Evolutionary conservation across 2,888 invertebrate species (phyloP).

Genomic region (Tiphia femorata): DNA sequence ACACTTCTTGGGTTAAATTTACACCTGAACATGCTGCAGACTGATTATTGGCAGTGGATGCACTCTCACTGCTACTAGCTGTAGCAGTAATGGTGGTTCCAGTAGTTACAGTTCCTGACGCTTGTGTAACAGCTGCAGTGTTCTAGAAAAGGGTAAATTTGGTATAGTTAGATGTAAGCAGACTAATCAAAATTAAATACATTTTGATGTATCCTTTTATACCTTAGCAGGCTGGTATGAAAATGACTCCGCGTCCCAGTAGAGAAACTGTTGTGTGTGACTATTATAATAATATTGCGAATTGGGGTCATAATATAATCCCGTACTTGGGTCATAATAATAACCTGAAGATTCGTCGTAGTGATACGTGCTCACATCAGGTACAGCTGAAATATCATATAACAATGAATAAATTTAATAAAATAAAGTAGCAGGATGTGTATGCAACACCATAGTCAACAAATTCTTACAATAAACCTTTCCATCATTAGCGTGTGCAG

Average conservation of each 20-base stretch:
- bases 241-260: constrained; percentile 85
- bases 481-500: constrained; percentile 72
- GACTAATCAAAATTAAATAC: background rate
- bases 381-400: constrained; percentile 78
- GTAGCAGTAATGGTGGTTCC: constrained; percentile 56
- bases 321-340: constrained; percentile 93
- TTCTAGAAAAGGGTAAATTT: constrained; percentile 21
- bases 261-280: constrained; percentile 90
- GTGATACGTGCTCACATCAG: constrained; percentile 92
- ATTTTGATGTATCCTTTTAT: too few species aligned
- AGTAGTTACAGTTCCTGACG: constrained; percentile 50
- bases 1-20: constrained; percentile 58
- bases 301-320: constrained; percentile 95
- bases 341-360: constrained; percentile 96
- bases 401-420: constrained; percentile 34
- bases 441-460: background rate
- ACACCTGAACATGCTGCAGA: constrained; percentile 33
- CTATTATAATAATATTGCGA: constrained; percentile 98
- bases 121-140: constrained; percentile 35
- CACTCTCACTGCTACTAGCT: constrained; percentile 33
- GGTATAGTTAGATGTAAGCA: background rate
- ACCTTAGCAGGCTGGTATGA: constrained; percentile 64
- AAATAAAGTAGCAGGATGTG: too few species aligned
- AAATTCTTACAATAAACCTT: constrained; percentile 77
- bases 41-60: constrained; percentile 31